Conservation (phyloP, 1,140 invertebrate species). For the Dinothrombium tinctorium region DNA sequence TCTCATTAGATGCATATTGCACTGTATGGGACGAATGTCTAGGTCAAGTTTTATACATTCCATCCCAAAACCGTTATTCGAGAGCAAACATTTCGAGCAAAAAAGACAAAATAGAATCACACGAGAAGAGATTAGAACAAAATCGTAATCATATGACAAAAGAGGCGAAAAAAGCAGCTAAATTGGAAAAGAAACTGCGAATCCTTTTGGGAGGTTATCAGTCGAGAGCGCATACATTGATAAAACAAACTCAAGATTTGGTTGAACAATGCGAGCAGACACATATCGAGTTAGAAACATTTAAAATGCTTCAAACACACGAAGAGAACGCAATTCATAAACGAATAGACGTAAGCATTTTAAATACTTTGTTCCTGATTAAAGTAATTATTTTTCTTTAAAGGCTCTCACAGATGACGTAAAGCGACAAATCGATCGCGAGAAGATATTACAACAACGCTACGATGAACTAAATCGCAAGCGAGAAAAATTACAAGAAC, state of each 20-base stretch:
- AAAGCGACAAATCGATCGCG: constrained; percentile 63
- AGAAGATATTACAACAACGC: constrained; percentile 56
- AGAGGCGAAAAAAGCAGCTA: constrained; percentile 82
- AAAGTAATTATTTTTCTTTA: too few relatives aligned
- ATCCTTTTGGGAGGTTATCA: constrained; percentile 78
- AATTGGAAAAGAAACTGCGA: constrained; percentile 92
- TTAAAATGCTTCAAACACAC: constrained; percentile 64
- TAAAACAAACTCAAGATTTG: constrained; percentile 67
- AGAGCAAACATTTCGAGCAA: constrained; percentile 79
- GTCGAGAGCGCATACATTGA: constrained; percentile 53
- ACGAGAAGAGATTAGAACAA: constrained; percentile 46
- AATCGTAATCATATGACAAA: constrained; percentile 81
- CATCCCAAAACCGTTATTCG: constrained; percentile 69
- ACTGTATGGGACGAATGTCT: constrained; percentile 96
- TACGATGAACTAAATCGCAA: constrained; percentile 37
- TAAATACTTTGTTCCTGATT: too few relatives aligned
- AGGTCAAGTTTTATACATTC: constrained; percentile 56
- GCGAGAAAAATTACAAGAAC: constrained; percentile 18
- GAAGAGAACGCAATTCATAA: constrained; percentile 73
- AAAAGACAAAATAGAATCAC: constrained; percentile 78
- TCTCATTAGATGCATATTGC: constrained; percentile 66
- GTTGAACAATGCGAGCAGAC: constrained; percentile 73
- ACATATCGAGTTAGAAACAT: constrained; percentile 68
- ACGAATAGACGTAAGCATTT: constrained; percentile 48
- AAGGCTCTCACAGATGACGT: constrained; percentile 89